These are phyloP conservation scores for Callinectes sapidus DNA, from an alignment of 2,888 invertebrate species.

Conservation along the genomic window DNA sequence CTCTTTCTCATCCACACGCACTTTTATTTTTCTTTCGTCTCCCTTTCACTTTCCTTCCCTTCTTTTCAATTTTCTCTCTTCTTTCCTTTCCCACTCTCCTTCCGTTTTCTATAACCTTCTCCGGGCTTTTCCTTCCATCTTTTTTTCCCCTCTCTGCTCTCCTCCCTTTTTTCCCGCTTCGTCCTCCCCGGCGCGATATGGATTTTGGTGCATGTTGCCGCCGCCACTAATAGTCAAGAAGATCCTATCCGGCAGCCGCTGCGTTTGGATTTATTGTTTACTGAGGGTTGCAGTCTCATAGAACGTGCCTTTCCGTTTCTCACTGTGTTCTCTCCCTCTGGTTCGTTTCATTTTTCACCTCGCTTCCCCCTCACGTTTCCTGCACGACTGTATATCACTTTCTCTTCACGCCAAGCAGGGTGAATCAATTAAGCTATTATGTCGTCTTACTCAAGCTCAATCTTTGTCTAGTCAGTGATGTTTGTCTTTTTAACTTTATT, in stretches of 20 bases:
- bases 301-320: background rate
- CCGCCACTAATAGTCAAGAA: background rate
- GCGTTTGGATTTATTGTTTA: background rate
- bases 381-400: background rate
- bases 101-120: background rate
- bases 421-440: background rate
- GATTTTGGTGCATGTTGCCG: background rate
- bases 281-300: background rate
- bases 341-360: background rate
- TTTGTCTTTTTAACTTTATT: background rate
- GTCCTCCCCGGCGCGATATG: background rate
- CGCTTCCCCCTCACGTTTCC: background rate
- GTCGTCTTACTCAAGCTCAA: background rate
- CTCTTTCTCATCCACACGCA: background rate
- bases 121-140: background rate
- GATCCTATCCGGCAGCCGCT: background rate
- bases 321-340: background rate
- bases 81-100: background rate
- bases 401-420: background rate
- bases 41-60: conserved; percentile 25
- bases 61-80: background rate
- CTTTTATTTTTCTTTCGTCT: background rate
- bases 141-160: background rate
- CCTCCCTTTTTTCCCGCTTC: background rate
- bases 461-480: background rate